phyloP scores from a whole-genome alignment of 1,140 invertebrate species.

The Cydia pomonella region DNA sequence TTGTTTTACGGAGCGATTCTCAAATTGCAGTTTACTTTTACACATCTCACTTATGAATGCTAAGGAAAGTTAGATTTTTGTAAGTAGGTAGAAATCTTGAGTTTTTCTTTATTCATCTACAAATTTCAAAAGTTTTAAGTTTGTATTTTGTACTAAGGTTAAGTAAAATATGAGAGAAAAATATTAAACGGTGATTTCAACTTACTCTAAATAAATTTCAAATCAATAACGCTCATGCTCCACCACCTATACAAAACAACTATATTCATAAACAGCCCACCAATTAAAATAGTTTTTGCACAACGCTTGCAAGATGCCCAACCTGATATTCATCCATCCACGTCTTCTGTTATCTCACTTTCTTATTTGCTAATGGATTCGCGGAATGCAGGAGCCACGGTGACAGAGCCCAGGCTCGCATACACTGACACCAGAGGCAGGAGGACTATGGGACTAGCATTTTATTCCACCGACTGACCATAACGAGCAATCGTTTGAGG shows the following conservation, averaged over 20 bases:
- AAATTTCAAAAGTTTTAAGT: too few relatives aligned
- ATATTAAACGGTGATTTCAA: too few relatives aligned
- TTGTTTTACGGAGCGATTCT: constrained; percentile 34
- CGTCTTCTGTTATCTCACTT: constrained; percentile 45
- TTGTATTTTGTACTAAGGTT: too few relatives aligned
- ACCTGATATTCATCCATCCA: constrained; percentile 70
- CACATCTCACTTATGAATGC: too few relatives aligned
- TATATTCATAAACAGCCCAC: not conserved
- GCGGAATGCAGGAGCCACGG: constrained; percentile 20
- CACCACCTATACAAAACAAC: not conserved
- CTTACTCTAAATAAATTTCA: not conserved
- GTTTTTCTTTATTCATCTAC: too few relatives aligned
- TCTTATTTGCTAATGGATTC: constrained; percentile 39
- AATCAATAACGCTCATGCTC: not conserved
- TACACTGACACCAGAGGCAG: constrained; percentile 39
- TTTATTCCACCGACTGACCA: not conserved
- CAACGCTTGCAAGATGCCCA: constrained; percentile 35
- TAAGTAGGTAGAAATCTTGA: too few relatives aligned
- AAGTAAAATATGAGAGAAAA: too few relatives aligned
- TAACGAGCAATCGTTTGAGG: not conserved
- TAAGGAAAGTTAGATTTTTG: too few relatives aligned
- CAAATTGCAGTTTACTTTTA: not conserved
- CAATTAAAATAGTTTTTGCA: constrained; percentile 20
- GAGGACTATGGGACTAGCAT: not conserved
- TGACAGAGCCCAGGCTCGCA: not conserved